phyloP scores from a whole-genome alignment of 2,888 invertebrate species.

The Glaucopsyche alexis region DNA sequence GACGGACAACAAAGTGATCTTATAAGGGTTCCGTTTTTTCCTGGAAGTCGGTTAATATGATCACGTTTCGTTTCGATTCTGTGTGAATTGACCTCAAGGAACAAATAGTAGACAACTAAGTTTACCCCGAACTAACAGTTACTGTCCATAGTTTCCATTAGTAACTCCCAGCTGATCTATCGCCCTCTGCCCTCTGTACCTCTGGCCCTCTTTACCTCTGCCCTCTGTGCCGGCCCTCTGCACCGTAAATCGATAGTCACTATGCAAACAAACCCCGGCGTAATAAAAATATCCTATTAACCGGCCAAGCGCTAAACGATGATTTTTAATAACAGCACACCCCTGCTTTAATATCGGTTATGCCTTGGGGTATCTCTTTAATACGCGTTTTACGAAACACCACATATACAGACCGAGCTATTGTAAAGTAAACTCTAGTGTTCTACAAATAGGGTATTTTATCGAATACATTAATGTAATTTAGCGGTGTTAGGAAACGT shows the following conservation, averaged over 20 bases:
- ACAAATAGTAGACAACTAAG: no score
- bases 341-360: slow-evolving; percentile 65
- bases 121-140: no score
- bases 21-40: no score
- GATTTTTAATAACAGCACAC: slow-evolving; percentile 70
- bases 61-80: no score
- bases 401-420: slow-evolving; percentile 3
- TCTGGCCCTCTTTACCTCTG: background rate
- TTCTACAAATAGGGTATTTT: background rate
- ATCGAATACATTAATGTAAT: background rate
- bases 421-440: background rate
- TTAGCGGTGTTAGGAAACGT: background rate
- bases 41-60: no score
- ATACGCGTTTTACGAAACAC: slow-evolving; percentile 35
- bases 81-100: no score
- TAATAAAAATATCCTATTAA: slow-evolving; percentile 45
- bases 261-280: slow-evolving; percentile 41
- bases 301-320: slow-evolving; percentile 57
- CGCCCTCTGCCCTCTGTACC: no score
- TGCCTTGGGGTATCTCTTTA: slow-evolving; percentile 53
- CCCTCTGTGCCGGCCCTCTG: background rate
- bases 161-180: no score
- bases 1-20: no score
- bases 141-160: no score
- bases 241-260: slow-evolving; percentile 17